Evolutionary conservation across 2,888 invertebrate genomes (phyloP), one percentile per base, ranked within the genome.

Genomic region (Cephalotes varians): DNA sequence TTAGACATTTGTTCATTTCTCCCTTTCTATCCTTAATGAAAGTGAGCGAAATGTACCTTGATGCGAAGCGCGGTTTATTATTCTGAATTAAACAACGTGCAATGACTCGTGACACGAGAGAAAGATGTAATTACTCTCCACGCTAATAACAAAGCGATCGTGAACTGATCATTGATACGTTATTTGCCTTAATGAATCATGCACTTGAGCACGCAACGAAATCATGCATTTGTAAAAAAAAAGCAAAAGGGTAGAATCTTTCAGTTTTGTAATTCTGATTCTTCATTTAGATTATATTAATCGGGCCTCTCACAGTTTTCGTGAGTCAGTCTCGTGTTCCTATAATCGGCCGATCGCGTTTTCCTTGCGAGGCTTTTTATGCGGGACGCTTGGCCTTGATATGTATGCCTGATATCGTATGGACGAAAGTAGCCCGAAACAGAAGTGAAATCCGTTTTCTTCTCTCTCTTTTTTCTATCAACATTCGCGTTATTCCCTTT

Each of bases 371-470:
- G 9, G 4, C 44, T 28, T 15, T 73, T 73, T 60, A 60, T 73
- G 31, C 40, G 60, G 60, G 28, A 60, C 9, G 21, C 44, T 31
- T 73, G 73, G 18, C 60, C 73, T 73, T 73, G 73, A 73, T 73
- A 44, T 9, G 21, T 60, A 60, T 3, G 7, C 18, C 9, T 56
- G 58, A 58, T 73, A 73, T 56, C 37, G 25, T n/a, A 44, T n/a
- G 31, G 28, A 44, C 40, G 60, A 73, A 73, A 73, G 73, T 60
- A 73, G 60, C 5, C 15, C 60, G n/a, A 76, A 76, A 76, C 49
- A 25, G 62, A 51, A 76, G 44, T 65, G 65, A 62, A 65, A 80
- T 71, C 31, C 15, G 15, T 72, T 49, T 74, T 31, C n/a, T 37
- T 62, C 31, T 40, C 44, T 62, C 12, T 54, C 40, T 54, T 31